These are phyloP conservation scores for Sesamia nonagrioides DNA, from an alignment of 1,140 invertebrate genomes.

Conservation along the genomic window DNA sequence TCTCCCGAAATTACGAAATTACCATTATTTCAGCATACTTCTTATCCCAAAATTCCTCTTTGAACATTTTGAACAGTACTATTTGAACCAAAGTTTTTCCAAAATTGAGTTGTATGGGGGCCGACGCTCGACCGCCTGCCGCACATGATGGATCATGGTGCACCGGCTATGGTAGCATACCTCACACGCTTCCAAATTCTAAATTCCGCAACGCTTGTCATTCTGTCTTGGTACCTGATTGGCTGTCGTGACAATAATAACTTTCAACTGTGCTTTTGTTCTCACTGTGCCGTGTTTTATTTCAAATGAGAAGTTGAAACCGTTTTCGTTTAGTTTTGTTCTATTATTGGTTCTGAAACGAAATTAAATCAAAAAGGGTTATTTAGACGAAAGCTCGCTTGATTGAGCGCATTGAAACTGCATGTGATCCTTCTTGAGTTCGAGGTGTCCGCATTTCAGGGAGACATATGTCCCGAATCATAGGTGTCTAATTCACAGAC, in stretches of 20 bases:
- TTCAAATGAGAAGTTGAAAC: slow-evolving; percentile 33
- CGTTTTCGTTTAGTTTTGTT: slow-evolving; percentile 1
- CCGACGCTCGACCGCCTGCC: background rate
- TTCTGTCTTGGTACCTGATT: slow-evolving; percentile 56
- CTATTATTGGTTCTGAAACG: background rate
- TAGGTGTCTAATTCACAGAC: slow-evolving; percentile 25
- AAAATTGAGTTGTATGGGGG: background rate
- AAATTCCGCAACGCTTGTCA: slow-evolving; percentile 59
- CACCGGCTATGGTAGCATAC: slow-evolving; percentile 16
- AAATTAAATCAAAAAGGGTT: slow-evolving; percentile 15
- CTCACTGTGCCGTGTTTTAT: slow-evolving; percentile 41
- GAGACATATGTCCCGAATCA: background rate
- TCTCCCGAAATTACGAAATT: background rate
- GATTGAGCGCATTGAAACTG: background rate
- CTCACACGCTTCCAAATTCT: slow-evolving; percentile 62
- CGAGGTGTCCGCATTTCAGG: background rate
- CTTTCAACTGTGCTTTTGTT: slow-evolving; percentile 26
- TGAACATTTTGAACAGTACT: background rate
- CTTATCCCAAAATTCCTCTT: background rate
- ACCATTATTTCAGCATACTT: slow-evolving; percentile 19
- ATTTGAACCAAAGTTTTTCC: background rate
- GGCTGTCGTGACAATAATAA: slow-evolving; percentile 57
- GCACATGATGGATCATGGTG: background rate
- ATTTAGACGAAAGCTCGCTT: background rate
- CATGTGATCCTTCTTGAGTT: background rate